Conservation (phyloP, 2,113 vertebrate species). For the Odontophorus gujanensis region DNA sequence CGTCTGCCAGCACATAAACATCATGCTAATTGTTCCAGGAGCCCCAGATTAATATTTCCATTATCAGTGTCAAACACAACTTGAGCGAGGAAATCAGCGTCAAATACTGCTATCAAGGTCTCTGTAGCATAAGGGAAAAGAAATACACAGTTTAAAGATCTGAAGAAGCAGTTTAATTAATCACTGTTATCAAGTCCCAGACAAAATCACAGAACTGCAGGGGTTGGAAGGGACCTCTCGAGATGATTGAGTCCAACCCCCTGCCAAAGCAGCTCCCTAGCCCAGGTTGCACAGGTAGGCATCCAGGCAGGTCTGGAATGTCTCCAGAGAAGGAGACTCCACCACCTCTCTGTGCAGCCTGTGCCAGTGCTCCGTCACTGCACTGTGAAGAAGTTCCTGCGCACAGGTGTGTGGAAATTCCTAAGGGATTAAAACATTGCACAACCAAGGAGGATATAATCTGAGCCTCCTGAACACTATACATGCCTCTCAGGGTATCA, state of each 20-base stretch:
- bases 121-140: not conserved
- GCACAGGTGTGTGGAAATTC: no score
- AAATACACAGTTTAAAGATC: not conserved
- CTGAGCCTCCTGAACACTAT: not conserved
- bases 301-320: no score
- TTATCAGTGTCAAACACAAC: not conserved
- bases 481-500: accelerated
- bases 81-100: not conserved
- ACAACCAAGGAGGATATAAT: not conserved
- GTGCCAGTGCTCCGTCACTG: no score
- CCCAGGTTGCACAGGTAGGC: no score
- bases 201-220: not conserved
- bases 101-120: not conserved
- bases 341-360: no score
- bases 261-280: no score
- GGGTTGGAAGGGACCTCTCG: not conserved
- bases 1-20: not conserved
- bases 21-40: not conserved
- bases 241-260: not conserved
- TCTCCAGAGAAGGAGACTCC: no score
- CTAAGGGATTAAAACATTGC: not conserved
- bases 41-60: not conserved
- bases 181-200: not conserved
- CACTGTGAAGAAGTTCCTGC: no score
- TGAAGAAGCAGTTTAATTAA: not conserved